These are phyloP conservation scores for Buteo buteo DNA, from an alignment of 2,113 vertebrate genomes.

Conservation along the genomic window DNA sequence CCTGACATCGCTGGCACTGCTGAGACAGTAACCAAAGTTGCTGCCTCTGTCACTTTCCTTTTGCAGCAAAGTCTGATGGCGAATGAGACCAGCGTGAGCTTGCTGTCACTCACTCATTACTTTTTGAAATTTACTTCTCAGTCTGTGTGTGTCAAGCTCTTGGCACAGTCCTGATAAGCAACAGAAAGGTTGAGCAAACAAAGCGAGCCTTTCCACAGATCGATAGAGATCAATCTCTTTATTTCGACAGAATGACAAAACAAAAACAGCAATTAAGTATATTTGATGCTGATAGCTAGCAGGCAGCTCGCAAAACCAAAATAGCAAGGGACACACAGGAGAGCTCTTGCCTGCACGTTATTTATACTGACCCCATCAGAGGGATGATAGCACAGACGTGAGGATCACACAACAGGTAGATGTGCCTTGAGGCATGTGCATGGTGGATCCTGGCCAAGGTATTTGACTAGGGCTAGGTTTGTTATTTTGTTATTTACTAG, in stretches of 20 bases:
- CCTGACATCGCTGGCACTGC: not conserved
- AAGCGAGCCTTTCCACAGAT: not conserved
- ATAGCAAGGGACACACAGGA: not conserved
- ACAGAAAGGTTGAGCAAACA: conserved; percentile 3
- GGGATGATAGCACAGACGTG: not conserved
- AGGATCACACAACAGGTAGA: not conserved
- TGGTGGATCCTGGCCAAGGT: not conserved
- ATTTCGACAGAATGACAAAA: not conserved
- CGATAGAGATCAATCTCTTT: conserved; percentile 27
- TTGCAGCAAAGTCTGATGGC: not conserved
- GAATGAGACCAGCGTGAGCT: not conserved
- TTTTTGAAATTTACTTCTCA: conserved; percentile 27
- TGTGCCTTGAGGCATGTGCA: not conserved
- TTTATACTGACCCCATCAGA: not conserved
- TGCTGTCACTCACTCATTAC: not conserved
- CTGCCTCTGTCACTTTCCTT: not conserved
- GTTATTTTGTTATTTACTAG: not conserved
- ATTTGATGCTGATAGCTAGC: not conserved
- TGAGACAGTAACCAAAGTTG: conserved; percentile 3
- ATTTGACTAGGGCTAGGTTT: not conserved
- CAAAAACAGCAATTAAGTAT: conserved; percentile 8
- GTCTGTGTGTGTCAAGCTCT: not conserved
- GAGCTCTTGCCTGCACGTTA: not conserved
- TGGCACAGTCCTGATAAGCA: not conserved
- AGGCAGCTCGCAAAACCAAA: not conserved